Conservation (phyloP, 2,888 invertebrate genomes). For the Falcaria lacertinaria region DNA sequence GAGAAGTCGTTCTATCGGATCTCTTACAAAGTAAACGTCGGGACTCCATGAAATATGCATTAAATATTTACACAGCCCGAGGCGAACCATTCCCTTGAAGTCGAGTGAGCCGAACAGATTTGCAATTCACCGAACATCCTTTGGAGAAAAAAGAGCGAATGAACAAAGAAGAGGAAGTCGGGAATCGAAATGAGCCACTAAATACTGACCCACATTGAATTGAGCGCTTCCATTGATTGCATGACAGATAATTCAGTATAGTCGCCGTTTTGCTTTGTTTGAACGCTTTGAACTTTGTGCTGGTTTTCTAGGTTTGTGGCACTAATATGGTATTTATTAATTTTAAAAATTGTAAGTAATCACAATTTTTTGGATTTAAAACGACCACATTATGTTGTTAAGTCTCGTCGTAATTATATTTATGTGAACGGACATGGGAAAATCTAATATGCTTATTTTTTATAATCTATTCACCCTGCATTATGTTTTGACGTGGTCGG, state of each 20-base stretch:
- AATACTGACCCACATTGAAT: slow-evolving; percentile 42
- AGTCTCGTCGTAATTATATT: no score
- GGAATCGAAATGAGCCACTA: slow-evolving; percentile 62
- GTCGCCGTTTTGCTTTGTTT: slow-evolving; percentile 1
- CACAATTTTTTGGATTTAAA: no score
- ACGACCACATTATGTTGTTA: no score
- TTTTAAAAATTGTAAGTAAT: no score
- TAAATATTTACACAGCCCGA: slow-evolving; percentile 73
- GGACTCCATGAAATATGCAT: slow-evolving; percentile 75
- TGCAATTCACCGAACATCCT: slow-evolving; percentile 75
- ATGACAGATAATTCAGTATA: slow-evolving; percentile 4
- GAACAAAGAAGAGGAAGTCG: slow-evolving; percentile 57
- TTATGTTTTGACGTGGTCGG: no score
- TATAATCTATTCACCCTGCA: no score
- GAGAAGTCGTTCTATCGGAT: slow-evolving; percentile 57
- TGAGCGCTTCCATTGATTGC: slow-evolving; percentile 6
- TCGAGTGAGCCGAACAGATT: slow-evolving; percentile 69
- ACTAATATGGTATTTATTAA: no score
- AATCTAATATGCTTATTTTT: no score
- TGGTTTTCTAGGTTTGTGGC: no score
- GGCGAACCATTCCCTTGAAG: slow-evolving; percentile 64
- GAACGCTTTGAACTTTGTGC: not conserved
- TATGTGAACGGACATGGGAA: no score
- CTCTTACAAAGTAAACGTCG: slow-evolving; percentile 67
- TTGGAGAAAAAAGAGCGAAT: slow-evolving; percentile 57